Evolutionary conservation across 2,888 invertebrate genomes (phyloP).

Genomic region (Caenorhabditis zanzibari): DNA sequence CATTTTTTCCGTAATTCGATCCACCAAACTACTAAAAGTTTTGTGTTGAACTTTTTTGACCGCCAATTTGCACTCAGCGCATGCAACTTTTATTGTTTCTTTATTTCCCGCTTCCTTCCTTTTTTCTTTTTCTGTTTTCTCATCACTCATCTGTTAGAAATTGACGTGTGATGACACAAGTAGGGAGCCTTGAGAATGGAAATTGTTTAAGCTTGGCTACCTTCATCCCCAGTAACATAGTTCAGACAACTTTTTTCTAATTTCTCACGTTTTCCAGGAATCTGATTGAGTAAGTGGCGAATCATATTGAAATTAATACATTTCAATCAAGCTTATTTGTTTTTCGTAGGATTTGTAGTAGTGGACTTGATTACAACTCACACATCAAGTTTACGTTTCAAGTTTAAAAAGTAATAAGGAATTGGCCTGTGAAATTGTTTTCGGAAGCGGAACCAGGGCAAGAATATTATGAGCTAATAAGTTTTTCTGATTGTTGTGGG

Average conservation of each 20-base stretch:
- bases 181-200: slow-evolving; percentile 8
- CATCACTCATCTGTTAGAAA: slow-evolving; percentile 9
- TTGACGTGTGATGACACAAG: slow-evolving; percentile 38
- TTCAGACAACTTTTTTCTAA: slow-evolving; percentile 12
- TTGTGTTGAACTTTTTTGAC: slow-evolving; percentile 46
- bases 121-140: slow-evolving; percentile 2
- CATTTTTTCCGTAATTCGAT: slow-evolving; percentile 61
- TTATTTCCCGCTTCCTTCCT: slow-evolving; percentile 12
- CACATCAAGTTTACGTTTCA: neutral
- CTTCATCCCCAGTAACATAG: slow-evolving; percentile 1
- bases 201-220: slow-evolving; percentile 40
- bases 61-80: slow-evolving; percentile 58
- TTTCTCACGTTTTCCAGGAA: slow-evolving; percentile 47
- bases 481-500: slow-evolving; percentile 13
- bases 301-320: slow-evolving; percentile 26
- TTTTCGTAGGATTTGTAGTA: neutral
- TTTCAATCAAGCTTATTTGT: slow-evolving; percentile 39
- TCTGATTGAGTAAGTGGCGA: slow-evolving; percentile 5
- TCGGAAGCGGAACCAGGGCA: slow-evolving; percentile 39
- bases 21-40: slow-evolving; percentile 38
- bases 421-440: slow-evolving; percentile 47
- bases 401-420: slow-evolving; percentile 30
- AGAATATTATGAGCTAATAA: slow-evolving; percentile 49
- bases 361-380: slow-evolving; percentile 37
- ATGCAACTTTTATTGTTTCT: slow-evolving; percentile 57